Conservation (phyloP, 2,797 vertebrate species). For the Odontamblyopus rebecca region DNA sequence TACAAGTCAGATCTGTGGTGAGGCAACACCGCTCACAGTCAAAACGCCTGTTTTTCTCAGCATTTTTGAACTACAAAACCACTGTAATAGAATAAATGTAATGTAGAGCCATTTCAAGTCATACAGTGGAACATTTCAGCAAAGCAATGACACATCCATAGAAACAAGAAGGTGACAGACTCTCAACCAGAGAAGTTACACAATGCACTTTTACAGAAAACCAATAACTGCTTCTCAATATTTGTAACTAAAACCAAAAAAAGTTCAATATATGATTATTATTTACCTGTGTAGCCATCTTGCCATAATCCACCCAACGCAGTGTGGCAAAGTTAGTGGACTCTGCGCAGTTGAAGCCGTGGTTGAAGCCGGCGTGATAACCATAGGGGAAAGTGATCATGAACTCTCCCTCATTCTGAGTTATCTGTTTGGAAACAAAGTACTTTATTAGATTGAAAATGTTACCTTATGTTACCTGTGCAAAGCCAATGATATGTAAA, state of each 20-base stretch:
- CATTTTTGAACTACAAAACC: no score
- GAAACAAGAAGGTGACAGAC: no score
- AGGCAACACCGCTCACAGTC: no score
- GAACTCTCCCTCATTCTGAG: constrained; percentile 96
- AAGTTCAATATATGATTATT: neutral
- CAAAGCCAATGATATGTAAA: constrained; percentile 33
- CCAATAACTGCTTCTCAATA: constrained; percentile 44
- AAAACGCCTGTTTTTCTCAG: no score
- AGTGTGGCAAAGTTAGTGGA: constrained; percentile 97
- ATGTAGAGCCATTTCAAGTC: no score
- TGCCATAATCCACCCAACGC: constrained; percentile 97
- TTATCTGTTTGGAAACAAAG: constrained; percentile 79
- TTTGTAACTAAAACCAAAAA: constrained; percentile 35
- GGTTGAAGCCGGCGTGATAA: constrained; percentile 97
- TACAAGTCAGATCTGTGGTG: no score
- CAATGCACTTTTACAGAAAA: constrained; percentile 6
- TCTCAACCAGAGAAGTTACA: no score
- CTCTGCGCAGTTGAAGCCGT: constrained; percentile 98
- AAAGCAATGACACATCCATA: no score
- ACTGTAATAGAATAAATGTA: no score
- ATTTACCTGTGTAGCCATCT: constrained; percentile 91
- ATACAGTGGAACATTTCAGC: no score
- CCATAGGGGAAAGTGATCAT: constrained; percentile 97
- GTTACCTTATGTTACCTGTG: neutral
- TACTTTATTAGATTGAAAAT: neutral